A percentile compares a stretch with the other conserved stretches of the same genome.
Evolutionary conservation across 64 coral and sea anemone species (phyloP).

Genomic region (Hydrozoanthus tunicans): DNA sequence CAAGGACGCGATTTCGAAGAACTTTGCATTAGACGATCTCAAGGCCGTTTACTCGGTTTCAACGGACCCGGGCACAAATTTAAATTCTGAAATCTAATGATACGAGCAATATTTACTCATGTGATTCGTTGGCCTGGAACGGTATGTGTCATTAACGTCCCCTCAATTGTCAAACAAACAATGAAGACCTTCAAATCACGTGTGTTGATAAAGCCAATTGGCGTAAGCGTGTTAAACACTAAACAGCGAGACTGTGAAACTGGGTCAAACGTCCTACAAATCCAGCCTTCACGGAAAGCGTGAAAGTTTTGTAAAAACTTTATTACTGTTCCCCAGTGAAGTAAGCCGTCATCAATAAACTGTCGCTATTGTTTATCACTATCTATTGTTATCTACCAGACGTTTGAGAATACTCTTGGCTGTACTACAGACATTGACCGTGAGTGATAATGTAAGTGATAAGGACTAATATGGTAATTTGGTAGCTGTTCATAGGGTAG

Average conservation of each 20-base stretch:
- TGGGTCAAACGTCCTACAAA: too few relatives aligned
- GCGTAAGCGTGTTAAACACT: background rate
- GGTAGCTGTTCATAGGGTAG: too few relatives aligned
- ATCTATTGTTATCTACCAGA: too few relatives aligned
- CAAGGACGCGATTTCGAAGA: constrained; percentile 1
- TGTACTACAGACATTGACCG: too few relatives aligned
- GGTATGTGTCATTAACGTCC: constrained; percentile 41
- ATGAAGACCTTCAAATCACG: background rate
- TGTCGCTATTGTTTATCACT: too few relatives aligned
- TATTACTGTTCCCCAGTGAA: too few relatives aligned
- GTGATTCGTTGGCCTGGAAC: constrained; percentile 59
- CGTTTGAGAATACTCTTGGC: too few relatives aligned
- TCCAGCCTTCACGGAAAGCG: too few relatives aligned
- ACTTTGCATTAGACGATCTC: background rate
- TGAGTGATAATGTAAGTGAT: too few relatives aligned
- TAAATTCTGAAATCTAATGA: constrained; percentile 52
- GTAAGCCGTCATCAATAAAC: too few relatives aligned
- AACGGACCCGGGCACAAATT: constrained; percentile 39
- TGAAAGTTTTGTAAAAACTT: too few relatives aligned
- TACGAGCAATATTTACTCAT: constrained; percentile 57
- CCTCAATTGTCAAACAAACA: constrained; percentile 35
- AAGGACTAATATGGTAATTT: too few relatives aligned
- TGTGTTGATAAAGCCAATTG: constrained; percentile 8
- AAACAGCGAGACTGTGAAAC: background rate
- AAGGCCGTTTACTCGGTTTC: background rate